Evolutionary conservation across 2,113 vertebrate genomes (phyloP).

Genomic region (Eurypyga helias): DNA sequence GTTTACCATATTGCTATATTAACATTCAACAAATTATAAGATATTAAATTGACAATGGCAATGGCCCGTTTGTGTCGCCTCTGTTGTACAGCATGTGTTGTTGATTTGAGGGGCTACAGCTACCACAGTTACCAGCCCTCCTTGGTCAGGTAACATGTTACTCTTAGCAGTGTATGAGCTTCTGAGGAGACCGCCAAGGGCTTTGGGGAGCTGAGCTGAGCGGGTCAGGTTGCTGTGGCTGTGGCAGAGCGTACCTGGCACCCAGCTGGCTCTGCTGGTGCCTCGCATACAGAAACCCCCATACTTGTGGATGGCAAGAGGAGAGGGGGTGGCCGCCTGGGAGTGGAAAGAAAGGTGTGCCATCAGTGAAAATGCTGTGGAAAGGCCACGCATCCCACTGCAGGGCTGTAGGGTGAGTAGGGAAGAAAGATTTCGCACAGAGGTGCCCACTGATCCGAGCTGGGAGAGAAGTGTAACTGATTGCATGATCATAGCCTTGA

Average conservation of each 20-base stretch:
- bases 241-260: not conserved
- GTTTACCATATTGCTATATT: not conserved
- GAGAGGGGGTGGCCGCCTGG: fast-evolving
- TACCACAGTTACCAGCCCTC: not conserved
- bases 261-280: not conserved
- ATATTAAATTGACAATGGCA: not conserved
- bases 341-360: not conserved
- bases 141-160: not conserved
- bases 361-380: not conserved
- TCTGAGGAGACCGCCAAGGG: not conserved
- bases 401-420: not conserved
- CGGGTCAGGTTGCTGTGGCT: not conserved
- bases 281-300: not conserved
- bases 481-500: not conserved
- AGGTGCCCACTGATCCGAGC: not conserved
- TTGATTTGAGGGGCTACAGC: not conserved
- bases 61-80: not conserved
- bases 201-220: not conserved
- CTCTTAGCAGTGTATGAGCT: not conserved
- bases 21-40: not conserved
- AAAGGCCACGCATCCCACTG: not conserved
- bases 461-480: not conserved
- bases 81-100: not conserved
- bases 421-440: not conserved
- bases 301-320: not conserved